Evolutionary conservation across 2,888 invertebrate species (phyloP), one percentile per base, ranked within the genome.

Genomic region (Hybos culiciformis): DNA sequence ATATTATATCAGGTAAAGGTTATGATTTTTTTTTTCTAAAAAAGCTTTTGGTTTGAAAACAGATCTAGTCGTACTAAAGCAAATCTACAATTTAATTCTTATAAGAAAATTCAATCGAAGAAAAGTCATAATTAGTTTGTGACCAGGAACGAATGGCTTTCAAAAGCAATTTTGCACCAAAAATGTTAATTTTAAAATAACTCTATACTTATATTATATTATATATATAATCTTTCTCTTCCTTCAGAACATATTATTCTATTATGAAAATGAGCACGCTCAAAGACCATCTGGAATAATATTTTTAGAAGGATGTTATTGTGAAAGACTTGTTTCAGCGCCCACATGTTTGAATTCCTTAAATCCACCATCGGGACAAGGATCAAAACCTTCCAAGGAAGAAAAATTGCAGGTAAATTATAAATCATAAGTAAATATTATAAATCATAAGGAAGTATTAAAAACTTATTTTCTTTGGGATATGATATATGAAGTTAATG

Each of bases 241-340:
- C 47, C 77, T 74, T 29, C 75, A 91, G 84, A 92, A 92, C 67
- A 68, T 91, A 56, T 68, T 92, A 53, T 91, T 91, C 68, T 91
- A 91, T 71, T 91, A 86, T 67, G 91, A 92, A 59, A 82, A 79
- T 41, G 90, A 91, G 58, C 74, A 76, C 56, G 79, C 80, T 54
- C 72, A 73, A 17, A 71, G 83, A 24, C 90, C 90, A 1, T 83
- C 84, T 1, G 91, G 91, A 1, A 80, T 90, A 15, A 73, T 91
- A 18, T 70, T 91, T 50, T 70, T 92, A 41, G 92, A 92, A 62
- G 91, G 91, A 1, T 87, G 87, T 54, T 91, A 88, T 69, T 85
- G 86, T 61, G 84, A 86, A 61, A 66, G 83, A 31, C 72, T 84
- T 51, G 81, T 82, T 62, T 77, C 78, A 45, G 66, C 74, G 2